Evolutionary conservation across 2,888 invertebrate species (phyloP), one percentile per base, ranked within the genome.

Genomic region (Dione vanillae): DNA sequence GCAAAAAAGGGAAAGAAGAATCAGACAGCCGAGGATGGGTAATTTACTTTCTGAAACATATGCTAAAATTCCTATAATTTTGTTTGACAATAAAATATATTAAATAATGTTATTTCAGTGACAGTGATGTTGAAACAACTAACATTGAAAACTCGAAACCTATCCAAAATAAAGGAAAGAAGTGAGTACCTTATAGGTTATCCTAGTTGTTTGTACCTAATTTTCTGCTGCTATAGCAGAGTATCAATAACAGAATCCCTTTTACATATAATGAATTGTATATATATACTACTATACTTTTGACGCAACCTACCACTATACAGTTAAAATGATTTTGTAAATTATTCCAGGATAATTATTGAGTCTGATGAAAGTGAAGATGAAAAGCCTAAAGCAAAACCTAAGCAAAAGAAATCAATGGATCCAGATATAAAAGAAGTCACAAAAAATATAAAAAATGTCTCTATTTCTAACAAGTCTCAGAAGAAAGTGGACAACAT

Each of bases 1-100:
- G 94, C 96, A 87, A 97, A 96, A 95, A 97, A 96, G 91, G 95
- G 96, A 87, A 96, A 96, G 93, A 96, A 96, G 94, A 95, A 95
- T 89, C 94, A 94, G 85, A 94, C 94, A 85, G 95, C 95, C 77
- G 96, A 96, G 78, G 96, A 96, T 82, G 95, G 96, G 96, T 96
- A 92, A 94, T 94, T 83, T 81, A 77, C 59, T 70, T 65, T 79
- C 78, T 79, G 78, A 80, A 83, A 83, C 87, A 88, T 86, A 90
- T 88, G 85, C 85, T 84, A 80, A 77, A 71, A 47, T 59, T 76
- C 77, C 75, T 75, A 27, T 76, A 82, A 78, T 52, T 73, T 51
- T 78, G 76, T 73, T 77, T 72, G 71, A 70, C 9, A 61, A 59
- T 70, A 40, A 74, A 72, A 75, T 73, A 78, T 76, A 79, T 73